Evolutionary conservation across 2,113 vertebrate species (phyloP).

Genomic region (Colinus virginianus): DNA sequence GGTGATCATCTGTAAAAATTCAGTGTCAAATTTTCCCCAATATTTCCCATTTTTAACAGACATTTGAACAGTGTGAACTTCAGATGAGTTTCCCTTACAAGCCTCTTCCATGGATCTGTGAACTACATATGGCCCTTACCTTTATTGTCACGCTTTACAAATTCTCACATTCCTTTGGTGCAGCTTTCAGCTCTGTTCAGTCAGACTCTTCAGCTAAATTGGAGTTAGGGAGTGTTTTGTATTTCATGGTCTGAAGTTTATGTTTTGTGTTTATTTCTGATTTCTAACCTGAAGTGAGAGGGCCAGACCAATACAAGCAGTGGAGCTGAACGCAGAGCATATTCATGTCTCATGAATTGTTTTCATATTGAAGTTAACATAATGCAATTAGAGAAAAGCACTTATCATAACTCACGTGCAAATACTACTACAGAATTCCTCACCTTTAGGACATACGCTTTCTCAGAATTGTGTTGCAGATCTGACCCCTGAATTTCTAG

Average conservation of each 20-base stretch:
- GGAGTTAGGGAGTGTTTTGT: neutral
- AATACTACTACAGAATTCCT: accelerated
- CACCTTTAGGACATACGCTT: neutral
- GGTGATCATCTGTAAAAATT: neutral
- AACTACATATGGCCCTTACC: neutral
- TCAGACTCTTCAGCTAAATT: neutral
- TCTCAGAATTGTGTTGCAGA: neutral
- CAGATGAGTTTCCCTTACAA: neutral
- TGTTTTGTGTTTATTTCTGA: neutral
- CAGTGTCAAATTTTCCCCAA: neutral
- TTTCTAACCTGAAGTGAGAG: neutral
- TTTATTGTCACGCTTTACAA: neutral
- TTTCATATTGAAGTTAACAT: neutral
- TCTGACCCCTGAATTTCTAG: neutral
- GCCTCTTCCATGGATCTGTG: neutral
- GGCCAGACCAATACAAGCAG: neutral
- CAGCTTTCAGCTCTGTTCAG: neutral
- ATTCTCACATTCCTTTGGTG: neutral
- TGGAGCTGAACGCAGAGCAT: neutral
- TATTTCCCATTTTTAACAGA: neutral
- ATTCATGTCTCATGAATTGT: neutral
- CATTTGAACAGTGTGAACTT: neutral
- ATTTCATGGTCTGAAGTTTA: neutral
- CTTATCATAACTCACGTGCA: neutral
- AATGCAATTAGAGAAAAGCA: neutral